These are phyloP conservation scores for Mastigias papua DNA, from an alignment of 30 jellyfish, hydroid and myxozoan genomes.

Conservation along the genomic window DNA sequence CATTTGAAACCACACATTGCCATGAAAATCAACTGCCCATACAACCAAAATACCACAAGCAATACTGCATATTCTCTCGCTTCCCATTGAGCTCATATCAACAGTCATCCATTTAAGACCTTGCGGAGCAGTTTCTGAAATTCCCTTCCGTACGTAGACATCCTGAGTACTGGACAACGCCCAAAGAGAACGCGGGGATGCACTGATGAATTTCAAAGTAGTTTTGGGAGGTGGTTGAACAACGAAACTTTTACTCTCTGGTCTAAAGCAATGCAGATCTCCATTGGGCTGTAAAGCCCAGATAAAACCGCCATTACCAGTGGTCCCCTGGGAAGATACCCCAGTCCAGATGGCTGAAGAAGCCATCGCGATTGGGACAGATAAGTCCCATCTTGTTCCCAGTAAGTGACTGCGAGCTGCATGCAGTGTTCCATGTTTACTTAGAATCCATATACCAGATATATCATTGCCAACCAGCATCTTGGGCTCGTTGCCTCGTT, in stretches of 20 bases:
- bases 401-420: constrained; percentile 98
- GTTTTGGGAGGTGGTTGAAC: constrained; percentile 96
- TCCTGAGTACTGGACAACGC: constrained; percentile 91
- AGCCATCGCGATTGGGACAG: constrained; percentile 83
- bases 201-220: constrained; percentile 84
- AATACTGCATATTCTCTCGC: constrained; percentile 81
- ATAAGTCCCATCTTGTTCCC: constrained; percentile 97
- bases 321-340: constrained; percentile 91
- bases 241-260: constrained; percentile 83
- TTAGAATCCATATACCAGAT: constrained; percentile 94
- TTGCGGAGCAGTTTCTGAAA: constrained; percentile 92
- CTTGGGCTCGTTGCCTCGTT: constrained; percentile 93
- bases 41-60: constrained; percentile 91
- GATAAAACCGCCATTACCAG: constrained; percentile 85
- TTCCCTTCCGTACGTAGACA: constrained; percentile 92
- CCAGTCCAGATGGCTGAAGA: constrained; percentile 94
- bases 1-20: constrained; percentile 99
- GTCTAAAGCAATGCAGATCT: constrained; percentile 88
- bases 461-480: constrained; percentile 85
- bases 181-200: constrained; percentile 97
- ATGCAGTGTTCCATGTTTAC: constrained; percentile 95
- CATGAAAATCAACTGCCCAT: constrained; percentile 99
- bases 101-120: constrained; percentile 96
- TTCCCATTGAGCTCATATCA: constrained; percentile 92
- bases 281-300: constrained; percentile 99